These are phyloP conservation scores for Catostylus mosaicus DNA, from an alignment of 30 jellyfish, hydroid and myxozoan genomes.

Conservation along the genomic window DNA sequence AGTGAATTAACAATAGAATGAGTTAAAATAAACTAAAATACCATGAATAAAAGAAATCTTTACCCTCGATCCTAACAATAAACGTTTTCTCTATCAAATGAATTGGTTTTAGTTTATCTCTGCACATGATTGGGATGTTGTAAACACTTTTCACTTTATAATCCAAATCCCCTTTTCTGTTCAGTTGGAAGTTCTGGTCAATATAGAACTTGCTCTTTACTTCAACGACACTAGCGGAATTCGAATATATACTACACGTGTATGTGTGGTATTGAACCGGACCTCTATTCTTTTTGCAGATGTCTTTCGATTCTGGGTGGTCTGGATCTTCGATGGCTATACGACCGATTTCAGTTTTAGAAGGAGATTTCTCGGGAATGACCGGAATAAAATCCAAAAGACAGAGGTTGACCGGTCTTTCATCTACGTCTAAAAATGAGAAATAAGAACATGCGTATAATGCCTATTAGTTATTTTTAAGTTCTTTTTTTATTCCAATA, in stretches of 20 bases:
- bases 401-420: conserved; percentile 59
- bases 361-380: conserved; percentile 53
- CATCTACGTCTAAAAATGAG: conserved; percentile 65
- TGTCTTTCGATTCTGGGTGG: conserved; percentile 56
- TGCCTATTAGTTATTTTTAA: too few relatives aligned
- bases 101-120: conserved; percentile 45
- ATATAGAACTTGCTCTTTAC: conserved; percentile 43
- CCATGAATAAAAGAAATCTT: too few relatives aligned
- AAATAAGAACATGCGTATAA: too few relatives aligned
- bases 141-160: conserved; percentile 16
- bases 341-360: conserved; percentile 50
- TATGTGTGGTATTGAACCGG: conserved; percentile 19
- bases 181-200: conserved; percentile 26
- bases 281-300: conserved; percentile 17
- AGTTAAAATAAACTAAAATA: too few relatives aligned
- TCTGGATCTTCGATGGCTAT: conserved; percentile 74
- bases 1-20: too few relatives aligned
- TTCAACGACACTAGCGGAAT: neutral
- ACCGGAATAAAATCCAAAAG: conserved; percentile 23
- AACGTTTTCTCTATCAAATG: conserved; percentile 29
- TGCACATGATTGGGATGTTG: conserved; percentile 58
- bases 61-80: conserved; percentile 49
- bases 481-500: neutral
- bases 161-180: conserved; percentile 42
- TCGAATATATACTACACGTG: conserved; percentile 42